Conservation (phyloP, 2,113 vertebrate species). For the Platichthys flesus region DNA sequence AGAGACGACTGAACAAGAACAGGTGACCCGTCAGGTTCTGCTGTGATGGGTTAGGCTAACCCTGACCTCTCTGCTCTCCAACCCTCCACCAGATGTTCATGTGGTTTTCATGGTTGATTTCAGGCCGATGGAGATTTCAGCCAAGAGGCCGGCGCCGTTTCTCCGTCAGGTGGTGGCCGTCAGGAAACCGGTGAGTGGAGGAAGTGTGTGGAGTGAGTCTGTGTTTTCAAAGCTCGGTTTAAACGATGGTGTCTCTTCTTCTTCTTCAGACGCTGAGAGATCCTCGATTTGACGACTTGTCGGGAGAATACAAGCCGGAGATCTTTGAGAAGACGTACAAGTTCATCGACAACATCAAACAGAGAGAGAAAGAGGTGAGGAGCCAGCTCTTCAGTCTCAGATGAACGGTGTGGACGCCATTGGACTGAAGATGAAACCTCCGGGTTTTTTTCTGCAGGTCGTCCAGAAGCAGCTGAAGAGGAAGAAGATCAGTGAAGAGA, state of each 20-base stretch:
- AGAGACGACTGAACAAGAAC: constrained; percentile 78
- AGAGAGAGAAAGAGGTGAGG: constrained; percentile 86
- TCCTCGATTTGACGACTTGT: constrained; percentile 96
- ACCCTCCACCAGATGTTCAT: not conserved
- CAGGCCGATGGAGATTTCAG: constrained; percentile 92
- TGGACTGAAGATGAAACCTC: not conserved
- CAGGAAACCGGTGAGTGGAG: constrained; percentile 83
- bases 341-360: constrained; percentile 87
- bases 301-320: constrained; percentile 92
- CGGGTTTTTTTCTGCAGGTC: constrained; percentile 37
- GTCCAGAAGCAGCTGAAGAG: constrained; percentile 75
- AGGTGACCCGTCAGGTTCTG: constrained; percentile 50
- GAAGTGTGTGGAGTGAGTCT: not conserved
- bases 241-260: not conserved
- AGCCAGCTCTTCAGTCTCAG: too few species aligned
- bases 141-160: constrained; percentile 87
- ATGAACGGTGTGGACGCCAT: too few species aligned
- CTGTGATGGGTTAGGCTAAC: too few species aligned
- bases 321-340: constrained; percentile 91
- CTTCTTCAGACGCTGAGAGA: constrained; percentile 80
- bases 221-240: not conserved
- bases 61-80: not conserved
- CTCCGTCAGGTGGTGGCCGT: constrained; percentile 85
- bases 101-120: not conserved
- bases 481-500: constrained; percentile 44